phyloP scores from a whole-genome alignment of 2,888 invertebrate genomes.

The Byasa hedistus region DNA sequence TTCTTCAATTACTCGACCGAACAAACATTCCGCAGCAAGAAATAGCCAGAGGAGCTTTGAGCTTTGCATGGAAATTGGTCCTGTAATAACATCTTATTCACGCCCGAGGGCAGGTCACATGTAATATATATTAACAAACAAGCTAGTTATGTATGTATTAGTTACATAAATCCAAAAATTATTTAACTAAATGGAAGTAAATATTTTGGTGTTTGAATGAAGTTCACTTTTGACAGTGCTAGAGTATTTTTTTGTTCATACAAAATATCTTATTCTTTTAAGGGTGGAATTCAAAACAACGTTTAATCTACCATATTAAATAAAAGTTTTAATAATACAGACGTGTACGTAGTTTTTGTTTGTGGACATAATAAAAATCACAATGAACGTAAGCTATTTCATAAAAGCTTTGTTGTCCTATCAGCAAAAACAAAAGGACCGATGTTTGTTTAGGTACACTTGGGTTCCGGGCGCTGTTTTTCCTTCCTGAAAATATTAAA shows the following conservation, averaged over 20 bases:
- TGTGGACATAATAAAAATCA: not conserved
- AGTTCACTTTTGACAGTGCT: too few relatives aligned
- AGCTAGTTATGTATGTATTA: too few relatives aligned
- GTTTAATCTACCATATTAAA: too few relatives aligned
- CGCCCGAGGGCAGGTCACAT: constrained; percentile 8
- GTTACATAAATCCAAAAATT: too few relatives aligned
- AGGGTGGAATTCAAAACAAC: too few relatives aligned
- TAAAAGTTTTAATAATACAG: not conserved
- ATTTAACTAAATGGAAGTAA: too few relatives aligned
- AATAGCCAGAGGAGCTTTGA: constrained; percentile 59
- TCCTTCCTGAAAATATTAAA: constrained; percentile 27
- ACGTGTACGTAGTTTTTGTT: not conserved
- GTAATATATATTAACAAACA: not conserved
- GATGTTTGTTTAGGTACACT: constrained; percentile 27
- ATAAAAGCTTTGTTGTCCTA: constrained; percentile 18
- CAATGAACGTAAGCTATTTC: not conserved
- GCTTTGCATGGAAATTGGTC: constrained; percentile 74
- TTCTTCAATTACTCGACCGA: constrained; percentile 23
- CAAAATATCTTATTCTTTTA: too few relatives aligned
- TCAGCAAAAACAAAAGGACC: constrained; percentile 21
- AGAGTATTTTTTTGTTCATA: too few relatives aligned
- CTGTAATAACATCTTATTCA: constrained; percentile 43
- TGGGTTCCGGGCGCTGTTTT: constrained; percentile 17
- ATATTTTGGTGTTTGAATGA: too few relatives aligned
- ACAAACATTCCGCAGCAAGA: constrained; percentile 25